Base-by-base conservation (phyloP, 2,797 vertebrate species). In the Coregonus sp. region DNA sequence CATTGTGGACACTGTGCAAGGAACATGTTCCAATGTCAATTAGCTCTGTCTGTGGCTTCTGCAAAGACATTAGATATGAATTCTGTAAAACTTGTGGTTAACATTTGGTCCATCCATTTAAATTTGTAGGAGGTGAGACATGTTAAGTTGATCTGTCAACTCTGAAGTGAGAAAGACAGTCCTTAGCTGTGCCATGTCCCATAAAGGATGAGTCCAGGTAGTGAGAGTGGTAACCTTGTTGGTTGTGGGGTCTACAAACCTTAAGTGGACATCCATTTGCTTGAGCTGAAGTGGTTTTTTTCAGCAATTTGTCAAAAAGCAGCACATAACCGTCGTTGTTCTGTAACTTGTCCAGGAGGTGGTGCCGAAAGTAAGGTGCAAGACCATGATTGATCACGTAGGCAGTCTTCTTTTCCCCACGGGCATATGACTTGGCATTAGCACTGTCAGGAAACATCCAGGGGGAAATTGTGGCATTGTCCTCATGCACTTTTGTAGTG, bases 401-500 rank as follows among this genome's bases (percentile, higher is more conserved):
- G 18, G 61, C 5, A 1, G 61, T 65, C 12, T 25, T 63, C 61
- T 65, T n/a, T n/a, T 65, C 61, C 61, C 20, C 6, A 7, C n/a
- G 29, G n/a, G 11, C 20, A 65, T 65, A 65, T 65, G 61, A 65
- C 5, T 65, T 65, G 25, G 25, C 61, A 20, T 1, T 65, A 20
- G 61, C 61, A 65, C 61, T 1, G 61, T 65, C 61, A 20, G 61
- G 61, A 65, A 65, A 65, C 61, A 65, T 29, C 11, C 14, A 65
- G 2, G 18, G n/a, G 9, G 9, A 65, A 20, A 29, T 14, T 29
- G n/a, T 29, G 25, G 18, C 7, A 0, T 65, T 65, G 61, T 65
- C 61, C 20, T 65, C 61, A 25, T 20, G 61, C 25, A 65, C 61
- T 65, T 65, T 65, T 65, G 61, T 65, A 65, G 61, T 65, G 61